These are phyloP conservation scores for Spongia lamella DNA, from an alignment of 37 sponge, comb jelly and placozoan species.

Conservation along the genomic window DNA sequence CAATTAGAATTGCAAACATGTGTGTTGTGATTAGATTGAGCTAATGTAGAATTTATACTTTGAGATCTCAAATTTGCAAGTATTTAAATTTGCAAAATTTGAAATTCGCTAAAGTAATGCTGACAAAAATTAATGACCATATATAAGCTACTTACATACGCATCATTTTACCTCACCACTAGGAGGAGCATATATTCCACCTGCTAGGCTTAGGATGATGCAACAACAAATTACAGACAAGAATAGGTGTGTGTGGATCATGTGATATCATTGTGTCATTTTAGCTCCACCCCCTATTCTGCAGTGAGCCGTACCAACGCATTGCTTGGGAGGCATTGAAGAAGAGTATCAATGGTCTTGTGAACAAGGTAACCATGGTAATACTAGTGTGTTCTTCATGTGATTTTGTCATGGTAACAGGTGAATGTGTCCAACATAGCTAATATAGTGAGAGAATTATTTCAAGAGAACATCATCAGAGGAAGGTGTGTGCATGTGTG, in stretches of 20 bases:
- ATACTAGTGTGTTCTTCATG: not conserved
- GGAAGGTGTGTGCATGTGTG: constrained; percentile 59
- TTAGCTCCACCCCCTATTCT: not conserved
- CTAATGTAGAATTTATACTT: too few relatives aligned
- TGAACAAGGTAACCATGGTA: constrained; percentile 83
- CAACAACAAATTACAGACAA: constrained; percentile 92
- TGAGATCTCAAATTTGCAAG: too few relatives aligned
- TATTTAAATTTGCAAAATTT: not conserved
- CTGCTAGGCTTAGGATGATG: constrained; percentile 90
- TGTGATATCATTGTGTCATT: not conserved
- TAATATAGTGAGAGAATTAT: constrained; percentile 82
- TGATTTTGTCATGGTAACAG: constrained; percentile 49
- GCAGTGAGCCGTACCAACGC: constrained; percentile 86
- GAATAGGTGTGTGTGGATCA: constrained; percentile 51
- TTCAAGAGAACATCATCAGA: constrained; percentile 92
- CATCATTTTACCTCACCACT: constrained; percentile 2
- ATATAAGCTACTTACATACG: not conserved
- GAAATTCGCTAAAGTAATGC: not conserved
- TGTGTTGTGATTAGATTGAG: too few relatives aligned
- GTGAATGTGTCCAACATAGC: constrained; percentile 91
- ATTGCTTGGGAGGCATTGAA: constrained; percentile 96
- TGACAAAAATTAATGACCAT: not conserved
- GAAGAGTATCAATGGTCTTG: constrained; percentile 95
- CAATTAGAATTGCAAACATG: not conserved
- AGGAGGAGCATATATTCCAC: constrained; percentile 98